Base-by-base conservation (phyloP, 2,113 vertebrate genomes). In the Synchiropus splendidus region DNA sequence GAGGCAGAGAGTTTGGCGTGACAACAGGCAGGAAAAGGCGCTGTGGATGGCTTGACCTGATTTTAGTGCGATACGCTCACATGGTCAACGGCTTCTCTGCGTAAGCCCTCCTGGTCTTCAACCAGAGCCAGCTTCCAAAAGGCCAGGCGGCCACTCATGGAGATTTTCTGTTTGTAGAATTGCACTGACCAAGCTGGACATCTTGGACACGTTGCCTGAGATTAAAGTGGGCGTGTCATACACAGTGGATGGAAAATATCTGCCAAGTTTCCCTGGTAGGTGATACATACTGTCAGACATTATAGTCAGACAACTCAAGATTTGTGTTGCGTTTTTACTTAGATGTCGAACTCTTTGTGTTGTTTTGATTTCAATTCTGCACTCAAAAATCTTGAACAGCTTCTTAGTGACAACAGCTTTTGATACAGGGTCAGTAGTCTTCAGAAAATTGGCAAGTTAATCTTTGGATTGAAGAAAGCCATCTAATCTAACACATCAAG, bases 11-110 rank as follows among this genome's bases (percentile, higher is more conserved):
- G 64, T 45, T 88, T 0, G 88, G 88, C 0, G 87, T 89, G 48
- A 89, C 87, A 1, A 89, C 88, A 0, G 87, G 85, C 54, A 87
- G 94, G 16, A 88, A 75, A 70, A 81, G 93, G 70, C 88, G 94
- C 43, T 98, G 94, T 52, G 87, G 87, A 13, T 89, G 87, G 87
- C 71, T 89, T 61, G 87, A 89, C 51, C 63, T 88, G 52, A 80
- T 89, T 18, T 58, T 87, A 59, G 85, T 89, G 65, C 67, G 83
- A 75, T 88, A 89, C 16, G 86, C 88, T 39, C 86, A 89, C 72
- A 88, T 88, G 87, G 80, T 89, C 64, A 89, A 89, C 0, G 86
- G 86, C 43, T 89, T 89, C 54, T 76, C 83, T 14, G 85, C 85
- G 84, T 89, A 80, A 87, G 85, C 9, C 21, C 18, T 53, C 32